A percentile compares a stretch with the other conserved stretches of the same genome.
These are phyloP conservation scores for Simalia tracyae DNA, from an alignment of 2,797 vertebrate genomes.

Conservation along the genomic window DNA sequence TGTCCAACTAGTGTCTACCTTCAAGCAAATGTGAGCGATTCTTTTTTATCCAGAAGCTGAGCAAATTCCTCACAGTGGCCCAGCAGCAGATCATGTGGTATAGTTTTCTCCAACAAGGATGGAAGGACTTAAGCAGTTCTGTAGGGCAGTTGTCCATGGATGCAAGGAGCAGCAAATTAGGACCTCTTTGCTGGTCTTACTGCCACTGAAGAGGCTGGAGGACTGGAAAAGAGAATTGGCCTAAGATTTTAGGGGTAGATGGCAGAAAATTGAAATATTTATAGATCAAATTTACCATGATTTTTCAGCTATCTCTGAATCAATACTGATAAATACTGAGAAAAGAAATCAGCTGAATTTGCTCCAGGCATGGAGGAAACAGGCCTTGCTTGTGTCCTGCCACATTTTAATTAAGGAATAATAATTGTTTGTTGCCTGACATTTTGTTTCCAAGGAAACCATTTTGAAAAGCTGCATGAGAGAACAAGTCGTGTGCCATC, in stretches of 20 bases:
- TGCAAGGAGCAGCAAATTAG: neutral
- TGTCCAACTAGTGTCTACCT: neutral
- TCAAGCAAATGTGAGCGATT: neutral
- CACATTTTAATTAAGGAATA: neutral
- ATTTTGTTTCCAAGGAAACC: neutral
- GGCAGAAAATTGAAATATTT: neutral
- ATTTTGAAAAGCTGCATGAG: neutral
- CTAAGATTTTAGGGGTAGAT: neutral
- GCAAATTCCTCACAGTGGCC: neutral
- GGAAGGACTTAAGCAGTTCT: neutral
- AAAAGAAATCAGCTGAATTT: neutral
- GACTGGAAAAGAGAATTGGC: neutral
- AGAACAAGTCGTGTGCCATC: neutral
- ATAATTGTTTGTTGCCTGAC: neutral
- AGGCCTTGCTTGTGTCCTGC: neutral
- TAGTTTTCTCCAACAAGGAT: neutral
- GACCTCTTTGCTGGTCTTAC: neutral
- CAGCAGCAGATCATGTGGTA: neutral
- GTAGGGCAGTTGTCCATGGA: neutral
- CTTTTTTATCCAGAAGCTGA: neutral
- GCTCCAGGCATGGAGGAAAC: neutral
- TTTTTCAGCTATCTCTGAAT: neutral
- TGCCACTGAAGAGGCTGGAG: neutral
- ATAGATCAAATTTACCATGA: neutral
- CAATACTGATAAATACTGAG: neutral